Evolutionary conservation across 2,888 invertebrate species (phyloP).

Genomic region (Acanthosepion lycidas): DNA sequence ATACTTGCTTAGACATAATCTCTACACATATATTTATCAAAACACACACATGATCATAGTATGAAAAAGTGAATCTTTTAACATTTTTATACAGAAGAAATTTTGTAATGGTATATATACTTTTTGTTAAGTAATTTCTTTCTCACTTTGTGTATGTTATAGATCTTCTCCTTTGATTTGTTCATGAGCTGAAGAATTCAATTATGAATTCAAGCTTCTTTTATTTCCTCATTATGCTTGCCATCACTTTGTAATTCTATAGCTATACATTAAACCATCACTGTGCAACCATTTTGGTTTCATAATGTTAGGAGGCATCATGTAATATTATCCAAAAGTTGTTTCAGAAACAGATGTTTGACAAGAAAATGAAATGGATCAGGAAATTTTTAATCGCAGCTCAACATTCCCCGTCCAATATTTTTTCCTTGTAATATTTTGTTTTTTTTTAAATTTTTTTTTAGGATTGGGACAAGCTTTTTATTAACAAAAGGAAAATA

Average conservation of each 20-base stretch:
- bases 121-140: not conserved
- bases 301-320: not conserved
- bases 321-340: slow-evolving; percentile 11
- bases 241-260: too few species aligned
- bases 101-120: not conserved
- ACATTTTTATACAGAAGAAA: not conserved
- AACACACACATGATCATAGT: too few species aligned
- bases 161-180: not conserved
- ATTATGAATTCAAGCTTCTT: not conserved
- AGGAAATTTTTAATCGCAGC: not conserved
- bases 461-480: not conserved
- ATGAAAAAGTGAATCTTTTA: not conserved
- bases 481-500: not conserved
- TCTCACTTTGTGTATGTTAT: not conserved
- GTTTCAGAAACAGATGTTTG: not conserved
- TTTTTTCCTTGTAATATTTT: not conserved
- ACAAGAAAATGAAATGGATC: not conserved
- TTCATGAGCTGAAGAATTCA: not conserved
- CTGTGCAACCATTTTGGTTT: not conserved
- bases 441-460: not conserved
- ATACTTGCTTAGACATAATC: not conserved
- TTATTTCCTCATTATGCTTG: not conserved
- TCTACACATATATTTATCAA: too few species aligned
- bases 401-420: slow-evolving; percentile 1
- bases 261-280: not conserved